Percentiles rank a stretch among this genome's conserved stretches.
Conservation (phyloP, 2,797 vertebrate genomes). For the Sebastes iracundus region DNA sequence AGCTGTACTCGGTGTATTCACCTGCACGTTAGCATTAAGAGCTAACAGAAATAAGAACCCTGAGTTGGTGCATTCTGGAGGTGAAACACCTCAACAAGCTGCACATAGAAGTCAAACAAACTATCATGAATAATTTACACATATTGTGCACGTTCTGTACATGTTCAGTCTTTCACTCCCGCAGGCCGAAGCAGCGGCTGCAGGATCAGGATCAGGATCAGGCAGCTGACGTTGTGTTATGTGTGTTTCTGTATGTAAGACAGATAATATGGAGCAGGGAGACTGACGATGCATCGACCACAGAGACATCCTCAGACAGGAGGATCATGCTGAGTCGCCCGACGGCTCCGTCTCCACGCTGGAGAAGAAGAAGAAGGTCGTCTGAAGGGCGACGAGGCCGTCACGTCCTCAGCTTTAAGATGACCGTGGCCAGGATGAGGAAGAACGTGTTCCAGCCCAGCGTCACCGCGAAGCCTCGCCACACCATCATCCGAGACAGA, state of each 20-base stretch:
- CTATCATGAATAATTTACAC: not conserved
- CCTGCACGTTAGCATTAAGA: slow-evolving; percentile 11
- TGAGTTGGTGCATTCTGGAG: slow-evolving; percentile 42
- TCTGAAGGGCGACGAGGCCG: not conserved
- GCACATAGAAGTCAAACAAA: slow-evolving; percentile 27
- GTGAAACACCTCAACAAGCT: slow-evolving; percentile 30
- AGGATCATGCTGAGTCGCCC: slow-evolving; percentile 19
- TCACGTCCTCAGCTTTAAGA: slow-evolving; percentile 84
- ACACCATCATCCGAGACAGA: slow-evolving; percentile 83
- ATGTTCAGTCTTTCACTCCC: slow-evolving; percentile 34
- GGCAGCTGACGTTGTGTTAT: slow-evolving; percentile 1
- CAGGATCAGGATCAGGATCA: slow-evolving; percentile 41
- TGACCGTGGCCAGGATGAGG: slow-evolving; percentile 84
- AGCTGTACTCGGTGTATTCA: not conserved
- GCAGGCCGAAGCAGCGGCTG: slow-evolving; percentile 23
- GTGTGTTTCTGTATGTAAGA: not conserved
- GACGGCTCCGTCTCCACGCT: not conserved
- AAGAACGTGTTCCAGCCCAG: slow-evolving; percentile 87
- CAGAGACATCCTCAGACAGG: not conserved
- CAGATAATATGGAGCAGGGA: slow-evolving; percentile 17
- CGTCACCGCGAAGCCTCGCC: slow-evolving; percentile 84
- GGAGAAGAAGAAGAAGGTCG: not conserved
- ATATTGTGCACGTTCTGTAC: slow-evolving; percentile 14
- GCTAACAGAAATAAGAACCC: slow-evolving; percentile 23
- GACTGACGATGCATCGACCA: slow-evolving; percentile 15